phyloP scores from a whole-genome alignment of 1,140 invertebrate species.

The Ericerus pela region DNA sequence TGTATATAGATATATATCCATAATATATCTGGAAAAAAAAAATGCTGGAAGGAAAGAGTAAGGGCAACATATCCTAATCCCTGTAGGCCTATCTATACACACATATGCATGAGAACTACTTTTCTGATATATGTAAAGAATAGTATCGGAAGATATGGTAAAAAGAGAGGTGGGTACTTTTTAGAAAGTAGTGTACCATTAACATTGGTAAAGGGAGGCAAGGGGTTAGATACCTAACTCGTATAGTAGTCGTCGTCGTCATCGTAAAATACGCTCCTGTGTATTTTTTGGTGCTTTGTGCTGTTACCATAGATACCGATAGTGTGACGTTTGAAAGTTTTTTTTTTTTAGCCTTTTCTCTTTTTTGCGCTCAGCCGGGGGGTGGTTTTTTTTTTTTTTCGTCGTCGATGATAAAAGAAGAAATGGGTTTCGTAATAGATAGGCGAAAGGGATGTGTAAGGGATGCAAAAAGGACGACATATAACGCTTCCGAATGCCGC shows the following conservation, averaged over 20 bases:
- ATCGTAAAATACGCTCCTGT: conserved; percentile 2
- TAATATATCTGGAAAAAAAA: conserved; percentile 10
- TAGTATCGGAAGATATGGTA: conserved; percentile 6
- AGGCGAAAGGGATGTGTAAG: conserved; percentile 7
- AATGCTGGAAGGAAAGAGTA: too few relatives aligned
- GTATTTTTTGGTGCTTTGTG: conserved; percentile 11
- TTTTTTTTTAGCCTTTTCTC: too few relatives aligned
- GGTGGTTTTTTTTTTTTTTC: too few relatives aligned
- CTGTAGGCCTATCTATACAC: conserved; percentile 11
- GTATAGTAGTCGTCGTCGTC: conserved; percentile 1
- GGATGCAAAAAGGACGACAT: conserved; percentile 10
- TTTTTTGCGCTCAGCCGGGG: too few relatives aligned
- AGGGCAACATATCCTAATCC: conserved; percentile 8
- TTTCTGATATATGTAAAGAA: conserved; percentile 12
- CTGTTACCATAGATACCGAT: conserved; percentile 8
- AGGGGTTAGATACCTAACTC: too few relatives aligned
- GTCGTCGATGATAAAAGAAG: conserved; percentile 10
- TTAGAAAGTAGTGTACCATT: conserved; percentile 11
- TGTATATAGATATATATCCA: conserved; percentile 8
- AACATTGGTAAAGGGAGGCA: not conserved
- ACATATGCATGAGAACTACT: conserved; percentile 10
- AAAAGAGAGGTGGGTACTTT: conserved; percentile 2
- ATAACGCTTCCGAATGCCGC: conserved; percentile 7
- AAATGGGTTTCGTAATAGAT: conserved; percentile 4
- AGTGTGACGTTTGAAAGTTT: conserved; percentile 8